phyloP scores from a whole-genome alignment of 2,888 invertebrate genomes.

The Branchipolynoe longqiensis region DNA sequence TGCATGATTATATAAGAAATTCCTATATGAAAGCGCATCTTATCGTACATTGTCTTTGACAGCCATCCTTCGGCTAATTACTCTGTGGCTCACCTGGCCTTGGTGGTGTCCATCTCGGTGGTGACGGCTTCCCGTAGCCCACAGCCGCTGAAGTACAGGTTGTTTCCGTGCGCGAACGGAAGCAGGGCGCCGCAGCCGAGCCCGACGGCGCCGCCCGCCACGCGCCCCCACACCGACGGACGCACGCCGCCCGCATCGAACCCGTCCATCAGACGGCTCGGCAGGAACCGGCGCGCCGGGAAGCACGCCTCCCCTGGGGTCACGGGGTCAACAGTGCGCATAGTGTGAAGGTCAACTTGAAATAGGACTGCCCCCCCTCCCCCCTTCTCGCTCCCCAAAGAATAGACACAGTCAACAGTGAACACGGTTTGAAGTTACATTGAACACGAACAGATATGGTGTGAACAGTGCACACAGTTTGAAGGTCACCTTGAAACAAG shows the following conservation, averaged over 20 bases:
- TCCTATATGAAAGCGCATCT: no score
- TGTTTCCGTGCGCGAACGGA: slow-evolving; percentile 82
- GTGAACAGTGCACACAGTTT: no score
- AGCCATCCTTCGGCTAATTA: neutral
- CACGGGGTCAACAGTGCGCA: no score
- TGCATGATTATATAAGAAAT: no score
- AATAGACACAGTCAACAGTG: no score
- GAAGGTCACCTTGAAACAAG: no score
- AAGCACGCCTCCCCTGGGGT: slow-evolving; percentile 74
- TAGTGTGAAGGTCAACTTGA: no score
- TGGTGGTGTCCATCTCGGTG: slow-evolving; percentile 79
- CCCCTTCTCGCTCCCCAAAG: no score
- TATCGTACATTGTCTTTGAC: no score
- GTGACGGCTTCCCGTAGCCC: slow-evolving; percentile 80
- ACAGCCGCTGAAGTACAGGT: slow-evolving; percentile 82
- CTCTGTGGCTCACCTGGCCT: slow-evolving; percentile 76
- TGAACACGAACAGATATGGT: no score
- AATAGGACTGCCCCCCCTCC: no score
- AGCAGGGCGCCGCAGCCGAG: slow-evolving; percentile 81
- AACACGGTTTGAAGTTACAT: no score
- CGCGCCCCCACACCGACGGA: slow-evolving; percentile 76
- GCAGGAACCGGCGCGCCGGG: slow-evolving; percentile 68
- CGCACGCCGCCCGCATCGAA: slow-evolving; percentile 80
- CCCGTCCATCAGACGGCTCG: slow-evolving; percentile 75
- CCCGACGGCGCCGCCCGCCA: slow-evolving; percentile 81